A percentile compares a stretch with the other conserved stretches of the same genome.
Evolutionary conservation across 2,797 vertebrate genomes (phyloP).

Genomic region (Gymnoscopelus braueri): DNA sequence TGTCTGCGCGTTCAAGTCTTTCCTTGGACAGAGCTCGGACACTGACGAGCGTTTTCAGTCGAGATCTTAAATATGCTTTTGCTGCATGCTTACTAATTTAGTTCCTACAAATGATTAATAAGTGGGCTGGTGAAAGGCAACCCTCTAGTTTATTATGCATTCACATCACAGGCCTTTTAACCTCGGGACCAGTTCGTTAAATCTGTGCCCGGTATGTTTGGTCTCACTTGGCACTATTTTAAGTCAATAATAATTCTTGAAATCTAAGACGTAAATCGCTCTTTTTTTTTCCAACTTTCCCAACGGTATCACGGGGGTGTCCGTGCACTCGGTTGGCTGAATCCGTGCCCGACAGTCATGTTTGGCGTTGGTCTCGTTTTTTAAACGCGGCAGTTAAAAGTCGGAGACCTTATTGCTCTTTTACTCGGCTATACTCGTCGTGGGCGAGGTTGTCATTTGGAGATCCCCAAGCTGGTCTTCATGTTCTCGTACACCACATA

Average conservation of each 20-base stretch:
- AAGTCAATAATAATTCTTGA: too few relatives aligned
- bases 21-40: conserved; percentile 19
- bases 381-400: conserved; percentile 36
- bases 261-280: too few relatives aligned
- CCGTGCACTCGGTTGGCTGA: too few relatives aligned
- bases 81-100: conserved; percentile 51
- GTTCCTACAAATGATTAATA: conserved; percentile 38
- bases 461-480: conserved; percentile 91
- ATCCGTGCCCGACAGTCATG: too few relatives aligned
- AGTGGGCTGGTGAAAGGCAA: conserved; percentile 39
- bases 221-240: conserved; percentile 28
- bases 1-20: conserved; percentile 34
- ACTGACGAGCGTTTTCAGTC: too few relatives aligned
- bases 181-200: conserved; percentile 18
- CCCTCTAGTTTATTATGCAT: background rate
- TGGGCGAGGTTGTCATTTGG: conserved; percentile 64
- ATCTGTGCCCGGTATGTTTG: conserved; percentile 43
- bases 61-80: too few relatives aligned
- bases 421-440: background rate
- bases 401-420: conserved; percentile 21
- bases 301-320: too few relatives aligned
- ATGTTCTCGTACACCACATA: conserved; percentile 98
- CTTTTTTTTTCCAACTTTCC: too few relatives aligned
- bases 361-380: too few relatives aligned
- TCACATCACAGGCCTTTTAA: conserved; percentile 20